Base-by-base conservation (phyloP, 1,140 invertebrate species). In the Whitmania pigra region DNA sequence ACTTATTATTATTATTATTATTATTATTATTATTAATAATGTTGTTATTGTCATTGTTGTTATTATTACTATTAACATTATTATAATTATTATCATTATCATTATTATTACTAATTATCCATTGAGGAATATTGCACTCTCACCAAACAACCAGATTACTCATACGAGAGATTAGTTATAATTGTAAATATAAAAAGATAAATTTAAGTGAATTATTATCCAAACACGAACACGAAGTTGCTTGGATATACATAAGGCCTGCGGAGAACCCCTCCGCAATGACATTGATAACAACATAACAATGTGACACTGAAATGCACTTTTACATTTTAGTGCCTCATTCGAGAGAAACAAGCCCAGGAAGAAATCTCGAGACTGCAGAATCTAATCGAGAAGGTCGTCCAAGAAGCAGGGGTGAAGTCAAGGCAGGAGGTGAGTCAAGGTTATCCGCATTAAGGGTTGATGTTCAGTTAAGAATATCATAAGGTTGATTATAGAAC, bases 271-370 rank as follows among this genome's bases (percentile, higher is more conserved):
- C 5, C n/a, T 7, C n/a, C 17, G 27, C 9, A n/a, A 60, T 22
- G 17, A 60, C 27, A n/a, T 60, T 60, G n/a, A 6, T 17, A 60
- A 7, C 29, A 15, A 15, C 29, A 63, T 18, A 60, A n/a, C 31
- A 6, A 36, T 6, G 2, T 36, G 31, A 63, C 29, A 7, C 11
- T 15, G 57, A 63, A 4, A 63, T 31, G 57, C 22, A 63, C 11
- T 17, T 13, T 13, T 15, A 63, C 57, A n/a, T n/a, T n/a, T n/a
- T n/a, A 63, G 57, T 63, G 57, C 57, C 57, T 63, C 29, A 63
- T 63, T 13, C 11, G 57, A 22, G 57, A 63, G 57, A 31, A 22
- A 63, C 57, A 63, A 13, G 22, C 29, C 11, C 22, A 63, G 18
- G 29, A 31, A 25, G 57, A 63, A 63, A 13, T 63, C 1, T 25